Percentiles rank a stretch among this genome's conserved stretches.
These are phyloP conservation scores for Drosophila multiciliata DNA, from an alignment of 2,888 invertebrate species.

Conservation along the genomic window DNA sequence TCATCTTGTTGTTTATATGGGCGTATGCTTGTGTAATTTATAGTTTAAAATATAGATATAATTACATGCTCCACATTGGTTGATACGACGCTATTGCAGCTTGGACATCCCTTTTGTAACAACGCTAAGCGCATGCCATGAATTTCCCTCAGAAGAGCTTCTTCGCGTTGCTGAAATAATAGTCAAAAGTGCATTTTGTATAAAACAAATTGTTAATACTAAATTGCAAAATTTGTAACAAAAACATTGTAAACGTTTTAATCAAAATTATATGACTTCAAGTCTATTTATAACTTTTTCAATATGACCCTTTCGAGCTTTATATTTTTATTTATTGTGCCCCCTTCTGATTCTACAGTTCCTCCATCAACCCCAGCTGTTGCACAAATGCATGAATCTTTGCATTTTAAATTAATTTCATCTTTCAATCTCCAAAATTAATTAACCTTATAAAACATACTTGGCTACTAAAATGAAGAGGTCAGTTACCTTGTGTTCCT, in stretches of 20 bases:
- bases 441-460: background rate
- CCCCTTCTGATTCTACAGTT: too few relatives aligned
- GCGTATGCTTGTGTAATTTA: constrained; percentile 8
- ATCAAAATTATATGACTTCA: background rate
- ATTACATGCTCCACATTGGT: constrained; percentile 85
- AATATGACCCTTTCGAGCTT: background rate
- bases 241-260: background rate
- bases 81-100: constrained; percentile 87
- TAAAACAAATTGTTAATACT: background rate
- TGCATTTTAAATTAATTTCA: too few relatives aligned
- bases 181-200: background rate
- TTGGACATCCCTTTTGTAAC: constrained; percentile 87
- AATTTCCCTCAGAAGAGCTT: constrained; percentile 91
- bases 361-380: too few relatives aligned
- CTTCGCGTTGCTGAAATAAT: constrained; percentile 89
- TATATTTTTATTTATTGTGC: background rate
- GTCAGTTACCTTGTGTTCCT: constrained; percentile 89
- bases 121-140: constrained; percentile 91
- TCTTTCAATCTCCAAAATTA: too few relatives aligned
- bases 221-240: background rate
- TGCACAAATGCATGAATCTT: too few relatives aligned
- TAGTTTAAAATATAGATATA: constrained; percentile 24
- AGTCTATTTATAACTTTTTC: background rate
- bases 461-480: background rate
- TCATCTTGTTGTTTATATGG: constrained; percentile 32